Base-by-base conservation (phyloP, 2,888 invertebrate genomes). In the Baronia brevicornis region DNA sequence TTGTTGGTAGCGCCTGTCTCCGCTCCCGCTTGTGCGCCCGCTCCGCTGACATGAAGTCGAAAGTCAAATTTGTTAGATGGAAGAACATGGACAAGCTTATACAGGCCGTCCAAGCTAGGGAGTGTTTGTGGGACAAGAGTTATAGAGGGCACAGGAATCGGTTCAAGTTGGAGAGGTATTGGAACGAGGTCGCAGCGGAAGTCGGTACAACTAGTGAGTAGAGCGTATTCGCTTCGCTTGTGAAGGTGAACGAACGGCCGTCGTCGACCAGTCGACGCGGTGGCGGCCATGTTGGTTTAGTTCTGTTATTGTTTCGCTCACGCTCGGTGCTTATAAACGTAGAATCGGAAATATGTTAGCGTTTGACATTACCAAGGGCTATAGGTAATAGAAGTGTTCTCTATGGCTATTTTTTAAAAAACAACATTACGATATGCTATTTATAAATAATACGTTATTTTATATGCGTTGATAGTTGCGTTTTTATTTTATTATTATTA, bases 81-180 rank as follows among this genome's bases (percentile, higher is more conserved):
- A 78, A 79, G 41, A 78, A 80, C 40, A 77, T 79, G 77, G 79
- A 82, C 44, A 80, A 72, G 44, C 65, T 82, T 0, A 82, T 84
- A 26, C 74, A 72, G n/a, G 82, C 84, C 31, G 84, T 84, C 22
- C 84, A 84, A 40, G 80, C 79, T 1, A 62, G 84, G 29, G 84
- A 84, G 42, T 80, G 80, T 47, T 50, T 80, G 20, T 84, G 84
- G 84, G 84, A 82, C 41, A 80, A 71, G 38, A 77, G 72, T 26
- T 82, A 79, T 36, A 61, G 79, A 38, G 82, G 82, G 11, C 82
- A 79, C 41, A 60, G 79, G 48, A 84, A 82, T 56, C 57, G 79
- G 33, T 82, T 78, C 45, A 82, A 79, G 41, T 51, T 79, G 59
- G 84, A 80, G 60, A 60, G 82, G 7, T 84, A 78, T 49, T 84